These are phyloP conservation scores for Gulo gulo DNA, from an alignment of 2,113 vertebrate species.

Conservation along the genomic window DNA sequence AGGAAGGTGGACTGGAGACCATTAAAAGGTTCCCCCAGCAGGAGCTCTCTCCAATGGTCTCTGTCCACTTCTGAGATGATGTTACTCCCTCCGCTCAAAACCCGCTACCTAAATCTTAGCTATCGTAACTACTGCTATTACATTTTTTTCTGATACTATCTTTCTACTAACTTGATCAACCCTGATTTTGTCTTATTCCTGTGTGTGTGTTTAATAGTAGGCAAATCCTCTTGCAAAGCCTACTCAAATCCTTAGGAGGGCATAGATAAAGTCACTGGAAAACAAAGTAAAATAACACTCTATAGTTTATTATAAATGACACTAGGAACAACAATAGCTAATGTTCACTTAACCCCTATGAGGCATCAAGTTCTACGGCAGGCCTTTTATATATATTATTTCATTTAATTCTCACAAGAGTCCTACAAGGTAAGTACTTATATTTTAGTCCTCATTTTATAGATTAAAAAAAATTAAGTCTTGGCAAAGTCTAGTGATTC, in stretches of 20 bases:
- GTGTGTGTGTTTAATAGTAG: background rate
- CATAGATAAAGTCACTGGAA: background rate
- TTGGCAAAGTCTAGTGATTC: background rate
- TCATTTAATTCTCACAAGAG: slow-evolving; percentile 5
- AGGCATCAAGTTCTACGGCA: background rate
- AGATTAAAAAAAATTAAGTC: background rate
- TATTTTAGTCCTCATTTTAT: background rate
- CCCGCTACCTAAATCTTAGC: background rate
- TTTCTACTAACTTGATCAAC: background rate
- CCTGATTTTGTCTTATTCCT: background rate
- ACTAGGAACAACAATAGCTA: background rate
- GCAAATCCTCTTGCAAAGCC: background rate
- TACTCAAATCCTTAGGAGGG: background rate
- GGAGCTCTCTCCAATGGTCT: background rate
- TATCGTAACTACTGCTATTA: background rate
- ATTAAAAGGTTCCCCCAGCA: background rate
- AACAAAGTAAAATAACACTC: slow-evolving; percentile 9
- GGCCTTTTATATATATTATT: background rate
- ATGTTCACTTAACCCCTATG: background rate
- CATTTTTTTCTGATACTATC: background rate
- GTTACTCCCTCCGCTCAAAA: background rate
- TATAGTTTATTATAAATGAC: background rate
- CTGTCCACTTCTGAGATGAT: background rate
- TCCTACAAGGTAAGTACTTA: background rate
- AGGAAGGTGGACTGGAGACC: background rate